Evolutionary conservation across 1,140 invertebrate species (phyloP), one percentile per base, ranked within the genome.

Genomic region (Aricia agestis): DNA sequence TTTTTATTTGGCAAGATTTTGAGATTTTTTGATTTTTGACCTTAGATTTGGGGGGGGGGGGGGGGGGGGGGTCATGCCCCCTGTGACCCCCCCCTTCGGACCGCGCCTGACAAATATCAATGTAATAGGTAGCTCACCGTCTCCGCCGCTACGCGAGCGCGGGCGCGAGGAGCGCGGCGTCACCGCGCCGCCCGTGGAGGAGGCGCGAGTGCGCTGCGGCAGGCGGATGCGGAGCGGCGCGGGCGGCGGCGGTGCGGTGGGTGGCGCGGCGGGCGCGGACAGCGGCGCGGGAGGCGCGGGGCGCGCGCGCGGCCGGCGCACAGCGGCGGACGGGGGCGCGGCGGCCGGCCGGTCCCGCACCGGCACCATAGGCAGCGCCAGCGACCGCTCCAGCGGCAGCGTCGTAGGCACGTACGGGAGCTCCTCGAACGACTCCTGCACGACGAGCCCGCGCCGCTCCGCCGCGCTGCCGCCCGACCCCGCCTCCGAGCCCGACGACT

Each of bases 341-440:
- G 92, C 92, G 32, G 95, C 93, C 77, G 92, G 92, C 31, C 92
- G 92, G 41, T 95, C 93, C 68, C 97, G 92, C 83, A 97, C 94
- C 19, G 97, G 96, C 63, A 97, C 93, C 70, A 97, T 95, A 1
- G 96, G 95, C 69, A 97, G 91, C 15, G 95, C 96, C 61, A 95
- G 93, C 7, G 96, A 96, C 65, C 96, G 94, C 90, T 97, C 97
- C 82, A 95, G 92, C 15, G 97, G 96, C 70, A 97, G 86, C 45
- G 96, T 97, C 4, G 97, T 97, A 58, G 96, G 96, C 73, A 97
- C 94, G 80, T 96, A 97, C 0, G 97, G 97, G 78, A 97, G 90
- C 90, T 97, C 97, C 73, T 98, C 96, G 76, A 97, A 96, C 10
- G 96, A 96, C 76, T 97, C 96, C 76, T 97, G 96, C 63, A 95